These are phyloP conservation scores for Cephus nigrinus DNA, from an alignment of 2,888 invertebrate genomes.

Conservation along the genomic window DNA sequence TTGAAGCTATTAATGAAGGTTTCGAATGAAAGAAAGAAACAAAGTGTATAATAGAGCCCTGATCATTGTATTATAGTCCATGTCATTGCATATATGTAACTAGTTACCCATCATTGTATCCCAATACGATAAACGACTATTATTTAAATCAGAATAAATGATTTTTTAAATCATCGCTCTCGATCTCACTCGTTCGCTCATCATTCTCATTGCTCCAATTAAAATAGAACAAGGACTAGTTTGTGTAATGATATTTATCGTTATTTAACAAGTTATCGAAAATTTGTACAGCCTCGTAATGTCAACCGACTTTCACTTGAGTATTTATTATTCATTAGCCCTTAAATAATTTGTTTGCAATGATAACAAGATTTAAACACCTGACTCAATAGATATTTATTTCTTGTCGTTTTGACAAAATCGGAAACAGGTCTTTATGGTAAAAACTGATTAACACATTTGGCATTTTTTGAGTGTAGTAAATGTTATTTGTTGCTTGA, in stretches of 20 bases:
- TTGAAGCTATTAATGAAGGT: not conserved
- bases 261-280: slow-evolving; percentile 17
- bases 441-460: not conserved
- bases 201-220: not conserved
- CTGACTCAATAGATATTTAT: not conserved
- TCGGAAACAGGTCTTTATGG: not conserved
- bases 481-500: not conserved
- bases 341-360: not conserved
- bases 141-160: slow-evolving; percentile 53
- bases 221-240: not conserved
- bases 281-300: slow-evolving; percentile 31
- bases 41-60: slow-evolving; percentile 56
- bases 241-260: not conserved
- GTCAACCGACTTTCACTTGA: slow-evolving; percentile 18
- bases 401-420: not conserved
- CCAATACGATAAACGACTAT: slow-evolving; percentile 48
- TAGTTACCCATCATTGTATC: slow-evolving; percentile 53
- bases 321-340: not conserved
- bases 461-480: not conserved
- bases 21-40: slow-evolving; percentile 27
- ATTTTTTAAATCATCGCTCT: slow-evolving; percentile 41
- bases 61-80: slow-evolving; percentile 65
- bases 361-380: not conserved
- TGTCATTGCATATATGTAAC: slow-evolving; percentile 60
- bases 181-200: slow-evolving; percentile 1